phyloP scores from a whole-genome alignment of 2,113 vertebrate species.

The Naja naja region DNA sequence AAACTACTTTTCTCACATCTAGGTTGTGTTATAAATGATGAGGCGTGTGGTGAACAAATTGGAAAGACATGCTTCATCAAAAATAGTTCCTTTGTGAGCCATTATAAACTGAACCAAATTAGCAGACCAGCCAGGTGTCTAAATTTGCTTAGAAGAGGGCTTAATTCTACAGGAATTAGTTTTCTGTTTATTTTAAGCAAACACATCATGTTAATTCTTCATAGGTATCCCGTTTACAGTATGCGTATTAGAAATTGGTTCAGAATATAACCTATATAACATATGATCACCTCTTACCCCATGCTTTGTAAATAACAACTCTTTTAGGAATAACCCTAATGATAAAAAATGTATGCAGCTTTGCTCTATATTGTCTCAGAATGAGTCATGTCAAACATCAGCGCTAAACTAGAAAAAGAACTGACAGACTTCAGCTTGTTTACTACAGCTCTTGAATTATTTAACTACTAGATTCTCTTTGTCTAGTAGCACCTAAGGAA shows the following conservation, averaged over 20 bases:
- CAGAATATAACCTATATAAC: not conserved
- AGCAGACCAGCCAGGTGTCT: not conserved
- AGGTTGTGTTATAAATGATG: not conserved
- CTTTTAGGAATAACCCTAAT: not conserved
- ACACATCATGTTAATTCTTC: not conserved
- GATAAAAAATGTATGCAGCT: not conserved
- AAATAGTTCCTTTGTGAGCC: slow-evolving; percentile 14
- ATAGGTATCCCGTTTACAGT: not conserved
- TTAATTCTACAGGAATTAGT: not conserved
- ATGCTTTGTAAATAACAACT: not conserved
- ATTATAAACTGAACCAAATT: slow-evolving; percentile 5
- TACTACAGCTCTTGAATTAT: not conserved
- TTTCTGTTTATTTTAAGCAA: not conserved
- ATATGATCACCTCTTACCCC: not conserved
- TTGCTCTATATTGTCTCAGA: not conserved
- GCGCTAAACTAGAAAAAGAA: not conserved
- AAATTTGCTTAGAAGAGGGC: not conserved
- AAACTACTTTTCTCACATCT: not conserved
- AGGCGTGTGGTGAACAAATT: not conserved
- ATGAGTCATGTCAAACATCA: not conserved
- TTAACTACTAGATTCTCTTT: not conserved
- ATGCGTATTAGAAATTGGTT: not conserved
- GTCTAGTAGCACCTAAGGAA: not conserved
- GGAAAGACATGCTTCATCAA: slow-evolving; percentile 9
- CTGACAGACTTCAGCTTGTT: not conserved